Base-by-base conservation (phyloP, 2,888 invertebrate species). In the Ametastegia equiseti region DNA sequence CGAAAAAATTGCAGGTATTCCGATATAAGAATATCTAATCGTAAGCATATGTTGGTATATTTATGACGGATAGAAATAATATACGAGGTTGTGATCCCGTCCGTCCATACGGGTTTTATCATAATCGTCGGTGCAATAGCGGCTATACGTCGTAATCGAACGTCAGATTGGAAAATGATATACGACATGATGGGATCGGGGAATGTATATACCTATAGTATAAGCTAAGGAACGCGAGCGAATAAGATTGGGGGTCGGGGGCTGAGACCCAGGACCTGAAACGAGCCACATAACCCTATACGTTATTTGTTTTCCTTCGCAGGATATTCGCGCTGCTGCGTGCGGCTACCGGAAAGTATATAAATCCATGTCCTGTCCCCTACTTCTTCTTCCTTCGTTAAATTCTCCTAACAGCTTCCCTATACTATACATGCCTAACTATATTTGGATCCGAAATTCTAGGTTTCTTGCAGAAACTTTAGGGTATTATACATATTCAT, bases 81-180 rank as follows among this genome's bases (percentile, higher is more conserved):
- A 36, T 75, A 19, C 11, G 45, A 71, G 27, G 27, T 71, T 9
- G 47, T 71, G 39, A 36, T 42, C 27, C 45, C 13, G 50, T 50
- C 36, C 19, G 77, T 50, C 78, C 30, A 77, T 83, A 82, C 82
- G 78, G 81, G 57, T 84, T 83, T 84, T 84, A 84, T 83, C 82
- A 84, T 84, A 83, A 85, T 85, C 85, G 84, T 84, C 82, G 80
- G 60, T 67, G 67, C 81, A 79, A 84, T 84, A n/a, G n/a, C n/a
- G 80, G 81, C 80, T 54, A 42, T 42, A 19, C 80, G 69, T 82
- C 67, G 81, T 84, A 85, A 84, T 84, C 82, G 84, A 84, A 84
- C 80, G 82, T 73, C 82, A 80, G 80, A 85, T 84, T 84, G 84
- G 82, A 83, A 84, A 83, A 82, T 85, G 83, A 85, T 81, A 45